A percentile compares a stretch with the other conserved stretches of the same genome.
phyloP scores from a whole-genome alignment of 2,797 vertebrate species.

The Phoebastria nigripes region DNA sequence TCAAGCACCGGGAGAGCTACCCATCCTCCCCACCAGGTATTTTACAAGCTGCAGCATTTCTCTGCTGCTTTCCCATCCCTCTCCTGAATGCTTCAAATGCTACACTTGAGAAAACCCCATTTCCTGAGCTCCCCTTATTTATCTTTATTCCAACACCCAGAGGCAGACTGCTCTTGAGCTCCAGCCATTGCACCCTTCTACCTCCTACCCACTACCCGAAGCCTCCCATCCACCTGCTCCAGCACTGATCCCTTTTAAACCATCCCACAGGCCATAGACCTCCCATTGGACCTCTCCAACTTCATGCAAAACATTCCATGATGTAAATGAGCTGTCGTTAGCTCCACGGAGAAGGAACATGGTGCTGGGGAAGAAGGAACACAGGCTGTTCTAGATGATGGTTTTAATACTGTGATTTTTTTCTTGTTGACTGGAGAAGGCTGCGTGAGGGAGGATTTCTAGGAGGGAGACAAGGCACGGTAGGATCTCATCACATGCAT shows the following conservation, averaged over 20 bases:
- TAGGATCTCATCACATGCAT: neutral
- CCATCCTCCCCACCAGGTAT: neutral
- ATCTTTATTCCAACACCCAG: neutral
- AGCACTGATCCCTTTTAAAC: neutral
- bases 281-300: neutral
- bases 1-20: neutral
- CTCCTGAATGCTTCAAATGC: rapidly evolving
- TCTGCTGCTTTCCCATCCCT: neutral
- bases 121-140: neutral
- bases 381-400: neutral
- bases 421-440: neutral
- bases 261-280: neutral
- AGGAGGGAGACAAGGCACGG: neutral
- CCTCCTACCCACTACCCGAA: neutral
- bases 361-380: neutral
- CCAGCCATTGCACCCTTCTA: too few relatives aligned
- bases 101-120: neutral
- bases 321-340: neutral
- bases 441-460: rapidly evolving
- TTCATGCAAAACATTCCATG: neutral
- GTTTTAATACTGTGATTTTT: rapidly evolving
- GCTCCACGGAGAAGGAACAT: rapidly evolving
- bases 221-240: neutral
- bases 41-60: neutral
- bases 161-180: neutral